Evolutionary conservation across 2,113 vertebrate species (phyloP).

Genomic region (Irena cyanogastra): DNA sequence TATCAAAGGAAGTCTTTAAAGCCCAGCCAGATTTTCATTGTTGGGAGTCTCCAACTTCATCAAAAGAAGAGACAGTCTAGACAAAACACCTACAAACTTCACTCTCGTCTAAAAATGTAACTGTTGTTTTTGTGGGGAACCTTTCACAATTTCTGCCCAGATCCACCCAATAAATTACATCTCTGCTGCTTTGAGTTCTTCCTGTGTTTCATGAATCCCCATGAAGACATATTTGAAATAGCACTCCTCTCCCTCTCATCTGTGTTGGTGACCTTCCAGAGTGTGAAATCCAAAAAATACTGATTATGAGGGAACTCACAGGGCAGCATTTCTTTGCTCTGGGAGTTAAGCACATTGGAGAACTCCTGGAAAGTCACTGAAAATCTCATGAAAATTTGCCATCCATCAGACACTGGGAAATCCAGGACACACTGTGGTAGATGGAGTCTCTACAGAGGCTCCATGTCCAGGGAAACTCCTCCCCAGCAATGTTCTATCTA

Average conservation of each 20-base stretch:
- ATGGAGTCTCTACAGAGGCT: not conserved
- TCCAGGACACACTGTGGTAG: not conserved
- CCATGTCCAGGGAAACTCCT: not conserved
- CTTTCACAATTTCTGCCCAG: constrained; percentile 26
- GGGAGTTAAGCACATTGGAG: not conserved
- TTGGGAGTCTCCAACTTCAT: constrained; percentile 36
- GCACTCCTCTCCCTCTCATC: not conserved
- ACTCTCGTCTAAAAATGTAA: not conserved
- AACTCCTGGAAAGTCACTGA: not conserved
- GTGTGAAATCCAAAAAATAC: not conserved
- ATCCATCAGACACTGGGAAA: not conserved
- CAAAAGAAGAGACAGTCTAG: constrained; percentile 55
- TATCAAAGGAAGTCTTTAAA: constrained; percentile 50
- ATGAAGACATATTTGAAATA: not conserved
- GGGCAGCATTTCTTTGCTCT: not conserved
- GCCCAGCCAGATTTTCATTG: constrained; percentile 27
- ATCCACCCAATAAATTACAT: not conserved
- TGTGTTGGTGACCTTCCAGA: not conserved
- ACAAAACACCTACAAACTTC: constrained; percentile 51
- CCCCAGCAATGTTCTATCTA: fast-evolving
- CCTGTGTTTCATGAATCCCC: not conserved
- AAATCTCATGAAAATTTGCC: not conserved
- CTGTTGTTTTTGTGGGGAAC: not conserved
- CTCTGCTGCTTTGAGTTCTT: not conserved
- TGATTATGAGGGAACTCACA: not conserved